Base-by-base conservation (phyloP, 2,888 invertebrate species). In the Eubasilissa splendida region DNA sequence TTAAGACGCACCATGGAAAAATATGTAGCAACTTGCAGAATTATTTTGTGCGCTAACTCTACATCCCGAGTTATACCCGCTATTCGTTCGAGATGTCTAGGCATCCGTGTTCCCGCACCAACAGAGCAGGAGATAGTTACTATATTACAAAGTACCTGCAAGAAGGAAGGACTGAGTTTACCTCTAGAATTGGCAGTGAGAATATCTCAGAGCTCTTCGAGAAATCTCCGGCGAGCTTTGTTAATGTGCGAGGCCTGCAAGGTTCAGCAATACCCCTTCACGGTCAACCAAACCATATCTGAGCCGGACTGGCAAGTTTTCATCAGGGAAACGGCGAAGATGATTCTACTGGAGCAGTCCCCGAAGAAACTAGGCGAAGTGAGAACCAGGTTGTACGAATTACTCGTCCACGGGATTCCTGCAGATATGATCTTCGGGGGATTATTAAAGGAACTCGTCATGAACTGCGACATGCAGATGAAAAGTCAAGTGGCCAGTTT, bases 1-100 rank as follows among this genome's bases (percentile, higher is more conserved):
- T 90, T 99, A 74, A 94, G 99, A 85, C 93, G 99, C 68, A 99
- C 99, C 0, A 99, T 99, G 99, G 99, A 99, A 88, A 99, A 99
- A 87, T 99, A 99, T 88, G 95, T 98, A 79, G 91, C 95, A 14
- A 98, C 97, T 2, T 99, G 99, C 87, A 93, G 99, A 14, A 91
- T 99, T 4, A 97, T 99, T 85, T 91, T 99, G 0, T 96, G 97
- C 85, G 96, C 98, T 1, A 97, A 97, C 86, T 98, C 98, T 0
- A 97, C 96, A 54, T 98, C 98, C 4, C 93, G 97, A 85, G 97
- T 99, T 0, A 97, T 99, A 85, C 98, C 98, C n/a, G 99, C 99
- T 4, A 98, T 99, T 84, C 93, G 95, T 83, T 98, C 98, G 81
- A 92, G 99, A 87, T 99, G 99, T 88, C 92, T 99, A 59, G 95